Evolutionary conservation across 2,113 vertebrate species (phyloP).

Genomic region (Podilymbus podiceps): DNA sequence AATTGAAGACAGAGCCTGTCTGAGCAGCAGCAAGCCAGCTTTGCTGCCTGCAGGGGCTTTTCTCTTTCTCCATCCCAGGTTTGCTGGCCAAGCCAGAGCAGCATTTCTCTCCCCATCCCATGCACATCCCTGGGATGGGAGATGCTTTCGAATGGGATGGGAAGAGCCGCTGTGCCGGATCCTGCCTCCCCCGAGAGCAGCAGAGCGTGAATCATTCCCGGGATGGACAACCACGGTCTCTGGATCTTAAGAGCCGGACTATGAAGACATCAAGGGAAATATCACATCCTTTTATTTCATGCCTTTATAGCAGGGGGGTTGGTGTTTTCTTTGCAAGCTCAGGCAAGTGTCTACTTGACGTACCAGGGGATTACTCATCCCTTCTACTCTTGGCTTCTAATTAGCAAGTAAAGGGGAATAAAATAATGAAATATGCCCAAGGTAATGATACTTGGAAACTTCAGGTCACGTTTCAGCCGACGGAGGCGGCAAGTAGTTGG

Average conservation of each 20-base stretch:
- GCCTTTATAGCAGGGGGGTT: background rate
- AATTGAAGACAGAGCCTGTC: background rate
- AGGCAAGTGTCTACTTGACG: constrained; percentile 22
- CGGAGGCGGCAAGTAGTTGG: background rate
- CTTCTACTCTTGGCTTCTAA: constrained; percentile 42
- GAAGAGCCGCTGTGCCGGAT: background rate
- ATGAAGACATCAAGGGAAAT: constrained; percentile 22
- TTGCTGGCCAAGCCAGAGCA: background rate
- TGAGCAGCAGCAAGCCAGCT: background rate
- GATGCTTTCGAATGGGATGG: background rate
- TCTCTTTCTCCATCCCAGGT: background rate
- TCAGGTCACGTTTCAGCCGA: constrained; percentile 36
- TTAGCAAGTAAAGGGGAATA: constrained; percentile 43
- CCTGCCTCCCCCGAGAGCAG: background rate
- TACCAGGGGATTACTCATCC: constrained; percentile 29
- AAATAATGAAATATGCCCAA: constrained; percentile 52
- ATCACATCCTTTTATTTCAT: background rate
- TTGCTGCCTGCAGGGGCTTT: background rate
- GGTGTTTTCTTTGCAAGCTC: constrained; percentile 38
- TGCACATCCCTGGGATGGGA: background rate
- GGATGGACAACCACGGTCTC: background rate
- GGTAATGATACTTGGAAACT: constrained; percentile 62
- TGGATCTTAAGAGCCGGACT: background rate
- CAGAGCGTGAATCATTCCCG: background rate
- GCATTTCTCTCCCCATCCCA: background rate